Percentiles rank a stretch among this genome's conserved stretches.
These are phyloP conservation scores for Menura novaehollandiae DNA, from an alignment of 2,113 vertebrate species.

Conservation along the genomic window DNA sequence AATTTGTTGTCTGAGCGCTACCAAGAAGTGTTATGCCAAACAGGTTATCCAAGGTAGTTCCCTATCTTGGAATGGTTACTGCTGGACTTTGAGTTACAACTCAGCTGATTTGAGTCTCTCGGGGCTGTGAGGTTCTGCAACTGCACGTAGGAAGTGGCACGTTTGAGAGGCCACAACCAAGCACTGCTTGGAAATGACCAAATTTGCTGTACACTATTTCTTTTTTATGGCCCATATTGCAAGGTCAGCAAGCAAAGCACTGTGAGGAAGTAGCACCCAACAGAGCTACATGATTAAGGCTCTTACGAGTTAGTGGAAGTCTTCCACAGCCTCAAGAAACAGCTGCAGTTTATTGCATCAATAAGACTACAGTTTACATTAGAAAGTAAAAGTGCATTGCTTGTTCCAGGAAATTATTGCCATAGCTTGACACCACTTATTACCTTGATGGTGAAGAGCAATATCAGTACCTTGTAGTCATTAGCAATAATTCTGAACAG, in stretches of 20 bases:
- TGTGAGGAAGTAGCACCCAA: not conserved
- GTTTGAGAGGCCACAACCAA: not conserved
- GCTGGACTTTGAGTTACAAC: not conserved
- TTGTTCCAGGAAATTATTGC: slow-evolving; percentile 23
- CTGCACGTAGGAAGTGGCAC: fast-evolving
- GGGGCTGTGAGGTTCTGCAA: not conserved
- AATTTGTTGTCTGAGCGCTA: not conserved
- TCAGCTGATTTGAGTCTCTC: not conserved
- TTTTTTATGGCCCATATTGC: not conserved
- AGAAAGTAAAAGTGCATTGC: not conserved
- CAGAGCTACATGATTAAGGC: not conserved
- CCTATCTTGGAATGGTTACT: not conserved
- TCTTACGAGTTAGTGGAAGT: slow-evolving; percentile 30
- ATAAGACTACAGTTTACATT: slow-evolving; percentile 1
- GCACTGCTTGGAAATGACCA: not conserved
- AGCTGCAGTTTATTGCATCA: slow-evolving; percentile 31
- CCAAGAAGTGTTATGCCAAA: not conserved
- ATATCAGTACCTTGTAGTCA: not conserved
- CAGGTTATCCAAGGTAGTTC: not conserved
- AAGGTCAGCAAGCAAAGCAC: not conserved
- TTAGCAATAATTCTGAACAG: slow-evolving; percentile 8
- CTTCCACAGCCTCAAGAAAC: slow-evolving; percentile 10
- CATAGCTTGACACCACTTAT: not conserved
- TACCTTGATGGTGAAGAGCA: slow-evolving; percentile 12
- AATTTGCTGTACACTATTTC: not conserved